These are phyloP conservation scores for Ostrea denselamellosa DNA, from an alignment of 1,140 invertebrate genomes.

Conservation along the genomic window DNA sequence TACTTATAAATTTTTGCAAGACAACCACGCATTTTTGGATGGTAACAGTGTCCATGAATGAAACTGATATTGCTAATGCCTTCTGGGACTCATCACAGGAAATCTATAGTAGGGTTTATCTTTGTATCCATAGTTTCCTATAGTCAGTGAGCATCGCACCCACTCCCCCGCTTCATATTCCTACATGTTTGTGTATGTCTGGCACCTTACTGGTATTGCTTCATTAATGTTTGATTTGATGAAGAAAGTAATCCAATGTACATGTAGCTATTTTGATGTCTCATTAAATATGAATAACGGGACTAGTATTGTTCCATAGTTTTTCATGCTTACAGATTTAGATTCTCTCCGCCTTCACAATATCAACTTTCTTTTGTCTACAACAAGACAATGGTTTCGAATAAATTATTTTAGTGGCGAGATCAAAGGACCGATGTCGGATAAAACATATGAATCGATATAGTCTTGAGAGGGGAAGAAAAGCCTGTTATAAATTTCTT, in stretches of 20 bases:
- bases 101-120: too few species aligned
- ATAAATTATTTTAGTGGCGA: background rate
- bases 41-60: too few species aligned
- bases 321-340: background rate
- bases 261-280: background rate
- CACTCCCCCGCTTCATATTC: background rate
- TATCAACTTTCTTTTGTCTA: background rate
- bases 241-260: background rate
- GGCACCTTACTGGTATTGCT: background rate
- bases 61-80: too few species aligned
- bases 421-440: background rate
- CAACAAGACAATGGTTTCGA: background rate
- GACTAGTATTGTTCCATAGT: background rate
- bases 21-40: too few species aligned
- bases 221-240: conserved; percentile 3
- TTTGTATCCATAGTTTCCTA: too few species aligned
- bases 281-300: conserved; percentile 26
- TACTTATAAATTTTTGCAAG: too few species aligned
- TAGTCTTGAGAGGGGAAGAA: too few species aligned
- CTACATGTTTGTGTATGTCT: background rate
- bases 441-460: background rate
- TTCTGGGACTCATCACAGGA: too few species aligned
- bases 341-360: background rate
- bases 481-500: too few species aligned
- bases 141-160: too few species aligned